phyloP scores from a whole-genome alignment of 1,140 invertebrate species.

The Drosophila ercepeae region DNA sequence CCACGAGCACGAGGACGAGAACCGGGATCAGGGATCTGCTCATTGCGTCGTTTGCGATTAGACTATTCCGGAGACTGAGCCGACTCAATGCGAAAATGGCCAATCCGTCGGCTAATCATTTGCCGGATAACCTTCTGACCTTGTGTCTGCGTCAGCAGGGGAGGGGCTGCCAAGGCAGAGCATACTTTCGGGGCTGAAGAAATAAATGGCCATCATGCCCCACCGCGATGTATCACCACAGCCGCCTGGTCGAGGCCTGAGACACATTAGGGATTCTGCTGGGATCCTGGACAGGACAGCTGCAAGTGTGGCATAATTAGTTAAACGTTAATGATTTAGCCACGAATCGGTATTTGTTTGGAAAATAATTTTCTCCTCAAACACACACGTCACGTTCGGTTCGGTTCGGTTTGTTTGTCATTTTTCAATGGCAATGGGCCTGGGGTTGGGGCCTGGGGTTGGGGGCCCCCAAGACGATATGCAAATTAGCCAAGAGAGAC shows the following conservation, averaged over 20 bases:
- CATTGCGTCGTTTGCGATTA: slow-evolving; percentile 24
- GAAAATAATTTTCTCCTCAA: background rate
- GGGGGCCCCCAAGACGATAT: background rate
- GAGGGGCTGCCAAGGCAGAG: background rate
- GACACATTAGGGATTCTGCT: background rate
- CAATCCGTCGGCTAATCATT: slow-evolving; percentile 20
- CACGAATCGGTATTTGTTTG: background rate
- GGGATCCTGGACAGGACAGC: background rate
- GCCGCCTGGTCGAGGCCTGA: too few species aligned
- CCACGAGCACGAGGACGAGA: background rate
- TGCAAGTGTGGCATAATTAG: background rate
- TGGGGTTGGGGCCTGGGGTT: background rate
- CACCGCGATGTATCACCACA: slow-evolving; percentile 33
- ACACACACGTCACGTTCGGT: background rate
- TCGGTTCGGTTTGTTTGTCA: slow-evolving; percentile 42
- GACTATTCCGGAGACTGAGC: slow-evolving; percentile 4
- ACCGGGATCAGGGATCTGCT: slow-evolving; percentile 21
- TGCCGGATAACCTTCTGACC: slow-evolving; percentile 35
- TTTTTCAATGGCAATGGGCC: slow-evolving; percentile 41
- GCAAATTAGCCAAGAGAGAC: slow-evolving; percentile 36
- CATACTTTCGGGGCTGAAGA: slow-evolving; percentile 37
- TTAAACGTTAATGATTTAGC: too few species aligned
- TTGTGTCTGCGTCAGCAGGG: background rate
- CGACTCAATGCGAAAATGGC: background rate
- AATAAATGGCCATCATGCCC: slow-evolving; percentile 2